These are phyloP conservation scores for Phengaris alcon DNA, from an alignment of 2,888 invertebrate genomes.

Conservation along the genomic window DNA sequence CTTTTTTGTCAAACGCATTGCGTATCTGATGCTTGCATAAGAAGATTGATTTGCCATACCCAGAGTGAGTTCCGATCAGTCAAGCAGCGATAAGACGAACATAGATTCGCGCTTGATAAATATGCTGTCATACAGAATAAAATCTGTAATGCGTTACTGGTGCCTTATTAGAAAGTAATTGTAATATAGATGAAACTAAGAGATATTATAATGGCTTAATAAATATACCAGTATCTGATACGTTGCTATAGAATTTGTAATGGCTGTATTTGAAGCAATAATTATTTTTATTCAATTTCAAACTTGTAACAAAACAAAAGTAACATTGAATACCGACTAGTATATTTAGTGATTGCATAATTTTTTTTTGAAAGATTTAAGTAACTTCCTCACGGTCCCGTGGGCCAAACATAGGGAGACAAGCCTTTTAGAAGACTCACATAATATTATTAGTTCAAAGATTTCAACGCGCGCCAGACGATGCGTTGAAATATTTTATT, in stretches of 20 bases:
- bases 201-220: conserved; percentile 15
- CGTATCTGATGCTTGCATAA: conserved; percentile 20
- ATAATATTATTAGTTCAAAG: too few relatives aligned
- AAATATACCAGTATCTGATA: conserved; percentile 9
- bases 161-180: conserved; percentile 23
- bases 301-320: not conserved
- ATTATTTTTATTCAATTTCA: not conserved
- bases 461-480: not conserved
- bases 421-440: too few relatives aligned
- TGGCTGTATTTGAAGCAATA: not conserved
- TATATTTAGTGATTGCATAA: too few relatives aligned
- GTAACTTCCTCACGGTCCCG: too few relatives aligned
- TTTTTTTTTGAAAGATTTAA: too few relatives aligned
- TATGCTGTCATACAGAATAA: conserved; percentile 25
- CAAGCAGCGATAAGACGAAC: conserved; percentile 6
- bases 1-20: not conserved
- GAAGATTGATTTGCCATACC: conserved; percentile 24
- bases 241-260: not conserved
- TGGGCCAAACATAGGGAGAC: too few relatives aligned
- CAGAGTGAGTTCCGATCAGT: not conserved
- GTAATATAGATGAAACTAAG: not conserved
- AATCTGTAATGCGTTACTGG: conserved; percentile 8
- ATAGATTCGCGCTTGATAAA: conserved; percentile 25
- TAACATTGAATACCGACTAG: not conserved
- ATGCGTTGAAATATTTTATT: not conserved